A percentile compares a stretch with the other conserved stretches of the same genome.
Evolutionary conservation across 2,113 vertebrate genomes (phyloP).

Genomic region (Mugil cephalus): DNA sequence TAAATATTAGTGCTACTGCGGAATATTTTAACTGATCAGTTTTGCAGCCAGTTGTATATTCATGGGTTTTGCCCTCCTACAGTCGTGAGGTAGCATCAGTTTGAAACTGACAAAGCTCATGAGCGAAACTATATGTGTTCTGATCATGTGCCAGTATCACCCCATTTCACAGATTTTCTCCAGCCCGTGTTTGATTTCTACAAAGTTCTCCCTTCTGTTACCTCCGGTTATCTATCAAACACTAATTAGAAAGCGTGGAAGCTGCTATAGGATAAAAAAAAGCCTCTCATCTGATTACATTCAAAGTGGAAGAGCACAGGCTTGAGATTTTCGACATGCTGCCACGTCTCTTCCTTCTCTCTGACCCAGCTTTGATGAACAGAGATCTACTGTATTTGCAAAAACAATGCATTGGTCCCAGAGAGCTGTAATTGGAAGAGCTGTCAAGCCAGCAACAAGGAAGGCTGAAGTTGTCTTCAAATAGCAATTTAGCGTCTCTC

Average conservation of each 20-base stretch:
- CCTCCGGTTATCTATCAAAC: slow-evolving; percentile 8
- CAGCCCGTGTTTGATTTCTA: background rate
- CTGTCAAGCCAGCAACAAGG: slow-evolving; percentile 50
- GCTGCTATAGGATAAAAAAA: slow-evolving; percentile 5
- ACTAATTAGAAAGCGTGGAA: slow-evolving; percentile 18
- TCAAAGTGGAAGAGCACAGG: background rate
- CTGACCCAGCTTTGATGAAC: slow-evolving; percentile 54
- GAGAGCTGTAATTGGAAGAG: slow-evolving; percentile 63
- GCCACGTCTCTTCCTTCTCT: background rate
- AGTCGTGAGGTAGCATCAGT: no score
- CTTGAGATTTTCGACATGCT: background rate
- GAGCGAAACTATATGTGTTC: background rate
- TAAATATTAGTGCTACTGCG: no score
- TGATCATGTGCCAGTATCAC: background rate
- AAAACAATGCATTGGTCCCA: slow-evolving; percentile 25
- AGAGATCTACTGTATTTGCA: slow-evolving; percentile 43
- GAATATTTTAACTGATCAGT: no score
- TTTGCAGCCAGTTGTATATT: no score
- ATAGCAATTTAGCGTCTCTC: slow-evolving; percentile 48
- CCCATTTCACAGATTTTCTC: background rate
- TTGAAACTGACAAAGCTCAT: background rate
- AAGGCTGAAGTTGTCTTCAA: slow-evolving; percentile 53
- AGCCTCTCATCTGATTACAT: slow-evolving; percentile 17
- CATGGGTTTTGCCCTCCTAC: no score
- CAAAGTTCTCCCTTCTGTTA: slow-evolving; percentile 12